phyloP scores from a whole-genome alignment of 2,888 invertebrate genomes.

The Hyposoter didymator region DNA sequence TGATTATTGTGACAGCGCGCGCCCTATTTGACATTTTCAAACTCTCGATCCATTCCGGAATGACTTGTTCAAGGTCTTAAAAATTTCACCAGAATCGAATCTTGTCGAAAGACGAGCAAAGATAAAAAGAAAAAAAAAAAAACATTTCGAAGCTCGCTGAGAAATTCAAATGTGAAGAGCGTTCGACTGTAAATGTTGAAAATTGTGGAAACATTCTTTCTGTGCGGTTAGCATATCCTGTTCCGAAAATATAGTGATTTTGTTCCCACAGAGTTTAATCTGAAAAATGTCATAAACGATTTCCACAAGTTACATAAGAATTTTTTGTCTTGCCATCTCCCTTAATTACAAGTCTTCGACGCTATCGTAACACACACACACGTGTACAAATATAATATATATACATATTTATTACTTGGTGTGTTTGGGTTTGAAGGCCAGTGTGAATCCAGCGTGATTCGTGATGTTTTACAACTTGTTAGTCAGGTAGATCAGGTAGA shows the following conservation, averaged over 20 bases:
- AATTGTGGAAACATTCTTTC: not conserved
- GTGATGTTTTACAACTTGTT: conserved; percentile 55
- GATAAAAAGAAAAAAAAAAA: too few species aligned
- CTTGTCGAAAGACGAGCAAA: too few species aligned
- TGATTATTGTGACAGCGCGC: too few species aligned
- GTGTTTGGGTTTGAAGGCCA: conserved; percentile 54
- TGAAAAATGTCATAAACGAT: not conserved
- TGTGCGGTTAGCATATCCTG: not conserved
- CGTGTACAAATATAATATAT: not conserved
- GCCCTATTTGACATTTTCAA: too few species aligned
- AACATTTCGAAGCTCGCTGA: not conserved
- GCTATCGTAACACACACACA: not conserved
- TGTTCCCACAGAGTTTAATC: not conserved
- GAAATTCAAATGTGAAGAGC: not conserved
- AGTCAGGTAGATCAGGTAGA: conserved; percentile 41
- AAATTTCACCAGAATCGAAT: too few species aligned
- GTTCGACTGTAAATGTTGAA: not conserved
- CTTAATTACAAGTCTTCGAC: conserved; percentile 5
- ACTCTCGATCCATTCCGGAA: too few species aligned
- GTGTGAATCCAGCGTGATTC: conserved; percentile 47
- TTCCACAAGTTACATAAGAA: not conserved
- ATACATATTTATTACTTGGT: conserved; percentile 46
- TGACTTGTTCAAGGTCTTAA: too few species aligned
- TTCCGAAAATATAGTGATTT: not conserved
- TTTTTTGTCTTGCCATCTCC: not conserved